Base-by-base conservation (phyloP, 1,140 invertebrate genomes). In the Aphelenchoides fujianensis region DNA sequence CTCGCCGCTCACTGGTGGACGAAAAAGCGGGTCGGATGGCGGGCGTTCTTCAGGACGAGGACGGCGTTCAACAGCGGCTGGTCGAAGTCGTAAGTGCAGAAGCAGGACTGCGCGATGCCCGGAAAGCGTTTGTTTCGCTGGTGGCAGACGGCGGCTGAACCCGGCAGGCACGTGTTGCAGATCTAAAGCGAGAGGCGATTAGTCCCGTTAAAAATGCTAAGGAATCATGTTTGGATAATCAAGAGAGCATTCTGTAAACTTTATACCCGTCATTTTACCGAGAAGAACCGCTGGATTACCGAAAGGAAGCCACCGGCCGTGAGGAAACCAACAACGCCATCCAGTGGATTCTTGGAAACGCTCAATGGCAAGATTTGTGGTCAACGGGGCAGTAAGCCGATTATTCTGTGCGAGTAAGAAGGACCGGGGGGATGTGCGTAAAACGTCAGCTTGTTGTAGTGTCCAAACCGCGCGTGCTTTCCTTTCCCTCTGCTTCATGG, bases 111-210 rank as follows among this genome's bases (percentile, higher is more conserved):
- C 28, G 27, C 63, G 53, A 66, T 37, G 12, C 63, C 63, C 12
- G 63, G 63, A 37, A 66, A 66, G 16, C 63, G 63, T 23, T 66
- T 34, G 7, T 66, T 66, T 12, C 36, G 31, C 32, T 66, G 63
- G 53, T 66, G 63, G 32, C 63, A 66, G 1, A 66, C 63, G n/a
- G 63, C 27, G 32, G 63, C 63, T 30, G 63, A 66, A n/a, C 63
- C 63, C 1, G 63, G 63, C 3, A 66, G 36, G 53, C 63, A 66
- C 1, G 63, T 16, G 12, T n/a, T 16, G 34, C 63, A 66, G 32
- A 66, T 66, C 63, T 66, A 48, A 35, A 66, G 7, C 23, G 12
- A 35, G 28, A 36, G n/a, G 37, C 12, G 63, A 16, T 36, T 36
- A 16, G 16, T 2, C n/a, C n/a, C 28, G 2, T n/a, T 19, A 2